Base-by-base conservation (phyloP, 2,113 vertebrate species). In the Mugil cephalus region DNA sequence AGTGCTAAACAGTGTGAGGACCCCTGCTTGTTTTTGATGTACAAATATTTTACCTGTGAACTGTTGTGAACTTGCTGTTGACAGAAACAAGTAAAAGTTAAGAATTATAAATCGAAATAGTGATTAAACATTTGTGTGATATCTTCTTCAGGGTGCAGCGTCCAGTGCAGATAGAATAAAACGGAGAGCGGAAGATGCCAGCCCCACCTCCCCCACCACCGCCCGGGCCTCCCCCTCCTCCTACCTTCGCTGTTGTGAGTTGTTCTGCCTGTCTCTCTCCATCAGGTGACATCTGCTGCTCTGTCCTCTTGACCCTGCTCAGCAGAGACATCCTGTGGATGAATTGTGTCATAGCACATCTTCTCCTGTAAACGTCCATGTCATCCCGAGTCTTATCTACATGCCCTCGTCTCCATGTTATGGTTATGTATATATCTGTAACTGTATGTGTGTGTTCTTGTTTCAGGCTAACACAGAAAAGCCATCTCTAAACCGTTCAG, bases 401-500 rank as follows among this genome's bases (percentile, higher is more conserved):
- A 30, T 30, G 24, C 24, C 5, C 50, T 9, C 34, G 35, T 30
- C 24, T 5, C 24, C 5, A 5, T 30, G 3, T 30, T 3, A 30
- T 3, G 24, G 5, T 5, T 30, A 30, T 30, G 2, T 5, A 30
- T 30, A 30, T 30, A 30, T 30, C 24, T 5, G 24, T 30, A 30
- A 3, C 24, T 30, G 11, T 69, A 13, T 10, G 6, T 52, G 1
- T 60, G 17, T 74, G 12, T 73, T 12, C 80, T 12, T 69, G 12
- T 36, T 75, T 36, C 82, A 99, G 98, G 97, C 96, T 53, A 98
- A 98, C 89, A 96, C 91, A 66, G 95, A 96, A 61, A 98, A 97
- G 81, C 97, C 97, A 10, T 1, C 3, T 30, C 90, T 98, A 50
- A 97, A 83, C 76, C 95, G 85, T 54, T 73, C 91, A 0, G 94